These are phyloP conservation scores for Agapornis roseicollis DNA, from an alignment of 2,113 vertebrate genomes.

Conservation along the genomic window DNA sequence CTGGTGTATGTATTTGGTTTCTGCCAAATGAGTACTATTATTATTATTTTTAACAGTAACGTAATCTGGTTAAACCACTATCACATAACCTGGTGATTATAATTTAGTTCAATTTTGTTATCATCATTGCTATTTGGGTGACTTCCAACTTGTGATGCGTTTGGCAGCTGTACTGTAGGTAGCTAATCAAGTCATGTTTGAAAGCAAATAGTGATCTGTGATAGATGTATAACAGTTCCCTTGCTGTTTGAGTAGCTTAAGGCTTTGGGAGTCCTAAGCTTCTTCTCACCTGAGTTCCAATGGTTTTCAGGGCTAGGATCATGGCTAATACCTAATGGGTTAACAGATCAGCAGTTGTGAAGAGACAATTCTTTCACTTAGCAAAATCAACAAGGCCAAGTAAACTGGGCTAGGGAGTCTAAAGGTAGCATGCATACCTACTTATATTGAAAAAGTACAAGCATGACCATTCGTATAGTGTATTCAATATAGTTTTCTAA, in stretches of 20 bases:
- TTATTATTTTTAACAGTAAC: neutral
- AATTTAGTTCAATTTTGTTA: neutral
- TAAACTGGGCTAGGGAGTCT: neutral
- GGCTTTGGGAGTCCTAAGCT: neutral
- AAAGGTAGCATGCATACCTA: neutral
- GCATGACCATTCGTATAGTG: neutral
- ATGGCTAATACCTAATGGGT: neutral
- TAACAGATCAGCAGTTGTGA: neutral
- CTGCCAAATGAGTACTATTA: neutral
- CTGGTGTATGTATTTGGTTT: neutral
- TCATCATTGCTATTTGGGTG: neutral
- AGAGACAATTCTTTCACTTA: neutral
- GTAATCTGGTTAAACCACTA: neutral
- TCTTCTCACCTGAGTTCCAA: neutral
- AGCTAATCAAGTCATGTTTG: neutral
- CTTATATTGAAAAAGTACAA: neutral
- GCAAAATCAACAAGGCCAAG: neutral
- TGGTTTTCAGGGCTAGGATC: neutral
- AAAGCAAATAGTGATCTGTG: neutral
- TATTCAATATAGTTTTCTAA: neutral
- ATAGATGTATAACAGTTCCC: neutral
- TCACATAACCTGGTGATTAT: neutral
- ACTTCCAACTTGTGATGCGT: neutral
- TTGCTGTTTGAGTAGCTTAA: neutral
- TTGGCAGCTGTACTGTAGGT: neutral